A percentile compares a stretch with the other conserved stretches of the same genome.
Conservation (phyloP, 2,888 invertebrate species). For the Orchesellides sinensis region DNA sequence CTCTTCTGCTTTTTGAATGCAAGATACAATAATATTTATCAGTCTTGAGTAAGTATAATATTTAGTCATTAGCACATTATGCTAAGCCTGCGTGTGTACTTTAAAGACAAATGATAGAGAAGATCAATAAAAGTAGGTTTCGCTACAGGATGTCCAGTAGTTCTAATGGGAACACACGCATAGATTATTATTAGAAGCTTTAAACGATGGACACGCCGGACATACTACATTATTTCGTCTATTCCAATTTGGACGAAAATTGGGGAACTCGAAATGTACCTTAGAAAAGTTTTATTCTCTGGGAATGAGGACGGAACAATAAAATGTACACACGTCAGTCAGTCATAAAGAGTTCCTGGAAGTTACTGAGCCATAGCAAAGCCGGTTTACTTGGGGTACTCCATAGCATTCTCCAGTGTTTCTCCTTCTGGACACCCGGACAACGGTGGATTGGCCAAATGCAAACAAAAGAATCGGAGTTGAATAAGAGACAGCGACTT, state of each 20-base stretch:
- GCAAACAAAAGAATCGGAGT: constrained; percentile 39
- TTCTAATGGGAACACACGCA: not conserved
- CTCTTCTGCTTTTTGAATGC: no score
- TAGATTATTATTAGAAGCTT: no score
- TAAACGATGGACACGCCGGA: not conserved
- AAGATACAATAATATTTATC: no score
- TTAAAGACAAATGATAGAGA: no score
- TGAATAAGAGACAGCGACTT: not conserved
- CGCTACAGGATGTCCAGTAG: no score
- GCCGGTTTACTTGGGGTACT: not conserved
- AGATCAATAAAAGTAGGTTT: no score
- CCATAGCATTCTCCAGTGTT: not conserved
- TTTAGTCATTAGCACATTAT: no score
- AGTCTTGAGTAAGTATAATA: no score
- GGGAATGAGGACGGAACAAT: constrained; percentile 34
- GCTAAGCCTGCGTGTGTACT: no score
- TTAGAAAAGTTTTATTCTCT: not conserved
- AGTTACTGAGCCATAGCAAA: not conserved
- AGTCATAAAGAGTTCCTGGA: not conserved
- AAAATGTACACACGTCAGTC: not conserved
- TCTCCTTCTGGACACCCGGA: constrained; percentile 33
- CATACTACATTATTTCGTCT: no score
- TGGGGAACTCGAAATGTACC: not conserved
- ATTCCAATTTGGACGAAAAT: no score
- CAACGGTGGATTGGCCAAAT: constrained; percentile 27